Conservation (phyloP, 2,113 vertebrate species). For the Forbesichthys papilliferus region DNA sequence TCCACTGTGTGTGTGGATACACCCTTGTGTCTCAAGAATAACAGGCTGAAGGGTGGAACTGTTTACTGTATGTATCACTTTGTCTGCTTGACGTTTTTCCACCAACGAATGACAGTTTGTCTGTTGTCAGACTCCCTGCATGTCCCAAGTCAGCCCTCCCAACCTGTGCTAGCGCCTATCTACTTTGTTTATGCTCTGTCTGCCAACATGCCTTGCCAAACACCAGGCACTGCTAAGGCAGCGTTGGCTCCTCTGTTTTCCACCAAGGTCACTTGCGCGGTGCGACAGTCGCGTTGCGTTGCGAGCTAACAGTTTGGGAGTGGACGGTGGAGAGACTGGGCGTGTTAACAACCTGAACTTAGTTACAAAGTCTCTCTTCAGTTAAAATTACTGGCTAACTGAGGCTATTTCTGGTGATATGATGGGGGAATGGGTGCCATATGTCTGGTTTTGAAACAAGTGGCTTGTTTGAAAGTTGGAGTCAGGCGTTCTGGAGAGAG, state of each 20-base stretch:
- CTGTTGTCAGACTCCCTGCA: not conserved
- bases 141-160: conserved; percentile 3
- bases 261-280: conserved; percentile 42
- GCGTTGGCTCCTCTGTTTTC: conserved; percentile 19
- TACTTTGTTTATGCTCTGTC: conserved; percentile 16
- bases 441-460: conserved; percentile 38
- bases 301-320: conserved; percentile 41
- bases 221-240: conserved; percentile 9
- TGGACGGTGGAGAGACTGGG: conserved; percentile 27
- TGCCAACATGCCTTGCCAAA: not conserved
- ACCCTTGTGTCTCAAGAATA: not conserved
- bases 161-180: conserved; percentile 34
- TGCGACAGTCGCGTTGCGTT: conserved; percentile 31
- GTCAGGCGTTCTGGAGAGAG: too few species aligned
- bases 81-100: not conserved
- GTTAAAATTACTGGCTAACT: conserved; percentile 46
- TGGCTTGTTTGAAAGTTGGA: conserved; percentile 3
- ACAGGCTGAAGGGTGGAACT: not conserved
- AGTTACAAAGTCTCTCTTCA: conserved; percentile 43
- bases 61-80: not conserved
- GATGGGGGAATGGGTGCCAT: conserved; percentile 32
- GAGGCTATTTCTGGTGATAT: conserved; percentile 52
- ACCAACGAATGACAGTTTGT: not conserved
- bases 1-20: not conserved
- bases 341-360: conserved; percentile 38